Evolutionary conservation across 2,888 invertebrate species (phyloP), one percentile per base, ranked within the genome.

Genomic region (Brenthis hecate): DNA sequence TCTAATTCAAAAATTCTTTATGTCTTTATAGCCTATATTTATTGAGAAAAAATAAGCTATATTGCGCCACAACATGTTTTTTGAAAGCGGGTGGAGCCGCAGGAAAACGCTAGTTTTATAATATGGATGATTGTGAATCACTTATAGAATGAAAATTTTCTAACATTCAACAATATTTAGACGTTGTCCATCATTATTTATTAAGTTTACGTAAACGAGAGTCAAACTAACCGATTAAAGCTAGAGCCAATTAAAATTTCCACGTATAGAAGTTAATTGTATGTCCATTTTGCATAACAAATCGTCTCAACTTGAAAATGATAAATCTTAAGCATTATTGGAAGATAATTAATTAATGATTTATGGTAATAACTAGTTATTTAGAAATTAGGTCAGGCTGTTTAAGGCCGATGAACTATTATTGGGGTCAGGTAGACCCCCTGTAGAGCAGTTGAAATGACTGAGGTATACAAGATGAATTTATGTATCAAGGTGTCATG

Each of bases 331-430:
- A 73, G 72, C 72, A 71, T 68, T 72, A 76, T 77, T 75, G 72
- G 71, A 66, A 72, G 72, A 70, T 76, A 77, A 77, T 77, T 74
- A 75, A 73, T 70, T 72, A 73, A 72, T 77, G 73, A 77, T 77
- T 76, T 75, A 77, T 75, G 62, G 43, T 74, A 64, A 71, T 65
- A 54, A 36, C 62, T 62, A 75, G 69, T 70, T 71, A 72, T 74
- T 73, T 69, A 61, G 69, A 74, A 75, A 77, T 77, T 75, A 61
- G 78, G 78, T 76, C 77, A 76, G 57, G 68, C 75, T 76, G 71
- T 73, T 72, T 74, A 73, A 73, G 74, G 72, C 72, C 76, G 72
- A 69, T 66, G 77, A 74, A 75, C 75, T 67, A 48, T 13, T 55
- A 66, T 65, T 60, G 66, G 71, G 74, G 73, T 74, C 75, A 73